phyloP scores from a whole-genome alignment of 2,888 invertebrate species.

The Creontiades dilutus region DNA sequence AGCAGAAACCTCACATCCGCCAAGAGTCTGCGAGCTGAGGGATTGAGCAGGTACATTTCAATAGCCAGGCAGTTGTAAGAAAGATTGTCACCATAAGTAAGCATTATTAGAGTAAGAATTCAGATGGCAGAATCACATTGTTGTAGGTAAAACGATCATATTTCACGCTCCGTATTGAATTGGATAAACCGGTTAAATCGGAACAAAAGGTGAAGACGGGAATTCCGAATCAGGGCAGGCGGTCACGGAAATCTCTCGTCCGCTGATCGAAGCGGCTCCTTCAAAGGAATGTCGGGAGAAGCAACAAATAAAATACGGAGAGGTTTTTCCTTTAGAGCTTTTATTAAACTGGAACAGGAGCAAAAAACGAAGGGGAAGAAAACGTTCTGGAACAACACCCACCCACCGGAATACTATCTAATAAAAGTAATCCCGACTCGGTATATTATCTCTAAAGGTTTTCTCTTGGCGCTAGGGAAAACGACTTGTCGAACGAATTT shows the following conservation, averaged over 20 bases:
- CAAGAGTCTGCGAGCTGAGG: too few relatives aligned
- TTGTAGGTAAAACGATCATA: too few relatives aligned
- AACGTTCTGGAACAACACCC: not conserved
- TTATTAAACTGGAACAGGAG: not conserved
- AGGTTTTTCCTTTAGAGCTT: not conserved
- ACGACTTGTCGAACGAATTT: not conserved
- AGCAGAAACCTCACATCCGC: too few relatives aligned
- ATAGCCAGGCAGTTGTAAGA: too few relatives aligned
- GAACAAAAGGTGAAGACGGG: not conserved
- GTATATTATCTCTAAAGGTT: slow-evolving; percentile 20
- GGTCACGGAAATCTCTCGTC: not conserved
- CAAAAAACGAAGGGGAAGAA: too few relatives aligned
- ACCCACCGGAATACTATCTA: not conserved
- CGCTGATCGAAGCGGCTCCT: not conserved
- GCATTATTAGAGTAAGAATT: too few relatives aligned
- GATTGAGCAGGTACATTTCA: too few relatives aligned
- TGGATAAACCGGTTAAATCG: not conserved
- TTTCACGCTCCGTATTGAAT: too few relatives aligned
- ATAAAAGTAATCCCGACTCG: slow-evolving; percentile 5
- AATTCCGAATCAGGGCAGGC: not conserved
- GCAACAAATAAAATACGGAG: slow-evolving; percentile 12
- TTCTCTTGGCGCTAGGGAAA: not conserved
- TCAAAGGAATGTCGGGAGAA: not conserved
- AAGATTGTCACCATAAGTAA: too few relatives aligned
- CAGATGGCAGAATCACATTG: too few relatives aligned